These are phyloP conservation scores for Lophotriccus pileatus DNA, from an alignment of 2,797 vertebrate species.

Conservation along the genomic window DNA sequence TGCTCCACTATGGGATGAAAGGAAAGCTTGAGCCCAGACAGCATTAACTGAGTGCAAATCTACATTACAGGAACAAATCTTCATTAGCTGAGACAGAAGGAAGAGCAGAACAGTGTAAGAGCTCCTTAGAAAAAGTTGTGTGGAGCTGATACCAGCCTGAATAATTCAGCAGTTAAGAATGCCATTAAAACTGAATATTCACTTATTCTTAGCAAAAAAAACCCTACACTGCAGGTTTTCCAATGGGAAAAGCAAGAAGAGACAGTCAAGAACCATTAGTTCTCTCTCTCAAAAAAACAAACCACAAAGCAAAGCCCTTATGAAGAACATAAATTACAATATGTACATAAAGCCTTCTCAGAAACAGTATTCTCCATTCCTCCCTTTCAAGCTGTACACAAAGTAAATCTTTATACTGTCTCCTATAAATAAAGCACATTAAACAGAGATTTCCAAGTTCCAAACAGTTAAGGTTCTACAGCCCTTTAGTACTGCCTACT, in stretches of 20 bases:
- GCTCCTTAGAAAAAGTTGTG: background rate
- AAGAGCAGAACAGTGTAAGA: background rate
- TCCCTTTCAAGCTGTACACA: background rate
- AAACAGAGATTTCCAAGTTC: background rate
- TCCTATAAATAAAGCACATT: background rate
- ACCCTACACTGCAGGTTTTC: background rate
- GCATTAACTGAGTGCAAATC: background rate
- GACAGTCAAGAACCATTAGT: background rate
- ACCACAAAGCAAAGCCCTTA: background rate
- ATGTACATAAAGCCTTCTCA: background rate
- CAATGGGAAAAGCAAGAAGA: background rate
- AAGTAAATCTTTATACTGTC: background rate
- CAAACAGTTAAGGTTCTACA: background rate
- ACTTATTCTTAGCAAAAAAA: background rate
- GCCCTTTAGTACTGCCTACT: background rate
- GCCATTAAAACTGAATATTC: background rate
- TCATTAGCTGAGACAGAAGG: background rate
- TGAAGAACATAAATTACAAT: background rate
- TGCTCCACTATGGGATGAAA: background rate
- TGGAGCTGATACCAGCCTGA: background rate
- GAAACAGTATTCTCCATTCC: background rate
- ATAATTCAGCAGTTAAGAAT: background rate
- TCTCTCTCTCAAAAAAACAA: background rate
- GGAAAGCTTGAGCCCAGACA: background rate
- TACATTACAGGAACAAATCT: background rate